Evolutionary conservation across 2,888 invertebrate species (phyloP).

Genomic region (Protodeltote pygarga): DNA sequence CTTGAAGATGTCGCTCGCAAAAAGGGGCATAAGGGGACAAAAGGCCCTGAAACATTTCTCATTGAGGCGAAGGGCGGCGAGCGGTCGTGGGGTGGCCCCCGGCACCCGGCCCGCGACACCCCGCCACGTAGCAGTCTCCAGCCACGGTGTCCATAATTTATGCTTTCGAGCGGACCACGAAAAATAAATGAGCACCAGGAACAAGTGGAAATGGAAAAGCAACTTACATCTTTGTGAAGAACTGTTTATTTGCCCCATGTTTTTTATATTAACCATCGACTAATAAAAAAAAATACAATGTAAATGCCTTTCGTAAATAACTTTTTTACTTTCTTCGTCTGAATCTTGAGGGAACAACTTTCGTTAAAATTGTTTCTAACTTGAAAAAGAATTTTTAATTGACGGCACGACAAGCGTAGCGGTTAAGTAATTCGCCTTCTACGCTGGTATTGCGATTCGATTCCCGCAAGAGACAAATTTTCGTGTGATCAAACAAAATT

Average conservation of each 20-base stretch:
- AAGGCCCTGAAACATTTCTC: slow-evolving; percentile 83
- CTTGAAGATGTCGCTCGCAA: slow-evolving; percentile 83
- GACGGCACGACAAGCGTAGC: too few relatives aligned
- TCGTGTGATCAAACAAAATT: too few relatives aligned
- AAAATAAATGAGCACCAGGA: slow-evolving; percentile 80
- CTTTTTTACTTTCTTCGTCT: background rate
- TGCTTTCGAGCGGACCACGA: slow-evolving; percentile 79
- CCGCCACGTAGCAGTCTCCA: slow-evolving; percentile 70
- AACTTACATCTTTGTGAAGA: slow-evolving; percentile 54
- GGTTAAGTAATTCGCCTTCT: too few relatives aligned
- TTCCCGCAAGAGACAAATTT: too few relatives aligned
- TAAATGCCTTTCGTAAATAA: background rate
- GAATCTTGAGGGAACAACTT: too few relatives aligned
- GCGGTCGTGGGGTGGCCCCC: slow-evolving; percentile 47
- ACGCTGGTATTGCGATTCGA: too few relatives aligned
- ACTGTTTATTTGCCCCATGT: slow-evolving; percentile 39
- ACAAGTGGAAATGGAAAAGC: slow-evolving; percentile 73
- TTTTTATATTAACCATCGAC: slow-evolving; percentile 12
- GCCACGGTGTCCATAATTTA: slow-evolving; percentile 84
- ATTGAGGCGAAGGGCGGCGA: slow-evolving; percentile 65
- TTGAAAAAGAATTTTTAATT: too few relatives aligned
- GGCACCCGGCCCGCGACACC: slow-evolving; percentile 42
- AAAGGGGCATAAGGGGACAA: slow-evolving; percentile 81
- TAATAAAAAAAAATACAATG: slow-evolving; percentile 12
- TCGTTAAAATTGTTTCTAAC: too few relatives aligned